Base-by-base conservation (phyloP, 2,888 invertebrate species). In the Ormyrus nitidulus region DNA sequence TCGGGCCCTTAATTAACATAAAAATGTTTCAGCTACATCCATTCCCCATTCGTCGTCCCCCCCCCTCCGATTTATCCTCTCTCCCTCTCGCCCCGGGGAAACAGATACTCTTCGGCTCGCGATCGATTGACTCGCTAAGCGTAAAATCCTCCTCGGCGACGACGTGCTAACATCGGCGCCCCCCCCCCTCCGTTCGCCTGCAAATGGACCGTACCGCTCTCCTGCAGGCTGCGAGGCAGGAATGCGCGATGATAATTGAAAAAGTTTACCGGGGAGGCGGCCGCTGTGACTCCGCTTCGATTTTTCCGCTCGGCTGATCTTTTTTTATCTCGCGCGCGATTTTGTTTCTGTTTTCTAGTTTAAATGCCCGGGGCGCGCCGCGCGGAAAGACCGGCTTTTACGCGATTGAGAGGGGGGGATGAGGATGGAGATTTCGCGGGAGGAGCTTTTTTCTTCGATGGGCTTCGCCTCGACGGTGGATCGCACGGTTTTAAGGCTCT, bases 161-260 rank as follows among this genome's bases (percentile, higher is more conserved):
- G 19, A 19, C 19, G 59, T 11, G 49, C 44, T 61, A 49, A 19
- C 19, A 19, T 19, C 8, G 46, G 62, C 11, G 69, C 53, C 7
- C 54, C 19, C 19, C 1, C 19, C 19, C 13, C 1, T 2, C 19
- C 19, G 19, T 19, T 19, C 19, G 1, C 58, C 65, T 34, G 66
- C 71, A 80, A 80, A 80, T 80, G 80, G 80, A 80, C 68, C 80
- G 80, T 58, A 48, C 61, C 8, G 48, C 13, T 51, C 49, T 1
- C 7, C 64, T 51, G 49, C 46, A 9, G n/a, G 3, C 56, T 69
- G 51, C 62, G 49, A 2, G 6, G 8, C 49, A 68, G 66, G 81
- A 79, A 82, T 81, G 80, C 77, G 74, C 73, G 79, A 83, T 82
- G 66, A 83, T 84, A 82, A 84, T 83, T 83, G 84, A 85, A 84